phyloP scores from a whole-genome alignment of 2,113 vertebrate genomes.

The Colius striatus region DNA sequence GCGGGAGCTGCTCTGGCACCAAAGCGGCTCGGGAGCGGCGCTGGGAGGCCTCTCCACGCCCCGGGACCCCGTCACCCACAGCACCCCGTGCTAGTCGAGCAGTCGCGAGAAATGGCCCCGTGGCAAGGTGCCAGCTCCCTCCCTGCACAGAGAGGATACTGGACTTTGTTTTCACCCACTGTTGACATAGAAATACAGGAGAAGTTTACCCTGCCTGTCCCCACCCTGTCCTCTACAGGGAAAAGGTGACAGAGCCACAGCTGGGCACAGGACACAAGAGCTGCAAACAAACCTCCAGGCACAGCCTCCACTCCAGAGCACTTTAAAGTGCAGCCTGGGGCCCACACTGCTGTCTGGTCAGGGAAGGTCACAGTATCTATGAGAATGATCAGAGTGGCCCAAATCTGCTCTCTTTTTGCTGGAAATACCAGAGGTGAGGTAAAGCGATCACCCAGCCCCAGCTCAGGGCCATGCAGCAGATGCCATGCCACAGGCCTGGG shows the following conservation, averaged over 20 bases:
- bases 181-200: neutral
- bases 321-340: too few relatives aligned
- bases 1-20: too few relatives aligned
- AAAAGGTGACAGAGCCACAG: neutral
- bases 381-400: neutral
- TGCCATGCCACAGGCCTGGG: neutral
- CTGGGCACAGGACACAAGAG: too few relatives aligned
- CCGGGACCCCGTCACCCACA: fast-evolving
- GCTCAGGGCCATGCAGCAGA: neutral
- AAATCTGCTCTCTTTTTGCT: neutral
- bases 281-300: neutral
- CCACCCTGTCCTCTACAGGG: fast-evolving
- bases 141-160: fast-evolving
- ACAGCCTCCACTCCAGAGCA: neutral
- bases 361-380: fast-evolving
- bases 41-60: fast-evolving
- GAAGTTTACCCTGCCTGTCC: neutral
- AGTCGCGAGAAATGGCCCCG: fast-evolving
- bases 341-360: neutral
- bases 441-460: neutral
- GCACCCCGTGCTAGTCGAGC: too few relatives aligned
- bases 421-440: neutral
- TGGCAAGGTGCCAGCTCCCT: fast-evolving
- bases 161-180: neutral
- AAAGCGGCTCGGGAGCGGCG: neutral